Percentiles rank a stretch among this genome's conserved stretches.
Conservation (phyloP, 2,888 invertebrate genomes). For the Autographa gamma region DNA sequence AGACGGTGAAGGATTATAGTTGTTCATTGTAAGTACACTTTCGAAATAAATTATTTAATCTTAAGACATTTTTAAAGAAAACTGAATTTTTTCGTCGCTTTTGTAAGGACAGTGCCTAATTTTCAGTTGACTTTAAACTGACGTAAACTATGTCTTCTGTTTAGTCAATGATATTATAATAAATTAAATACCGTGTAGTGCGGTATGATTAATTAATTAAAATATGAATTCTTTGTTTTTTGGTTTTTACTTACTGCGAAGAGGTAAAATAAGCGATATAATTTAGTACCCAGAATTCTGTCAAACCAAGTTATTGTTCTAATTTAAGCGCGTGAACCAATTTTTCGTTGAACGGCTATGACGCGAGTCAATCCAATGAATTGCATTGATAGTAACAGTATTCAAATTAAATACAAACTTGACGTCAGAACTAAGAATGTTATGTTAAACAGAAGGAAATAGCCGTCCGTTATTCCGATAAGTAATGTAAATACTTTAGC, state of each 20-base stretch:
- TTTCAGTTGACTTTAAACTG: too few species aligned
- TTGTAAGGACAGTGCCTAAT: too few species aligned
- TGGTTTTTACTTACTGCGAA: not conserved
- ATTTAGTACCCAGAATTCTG: constrained; percentile 13
- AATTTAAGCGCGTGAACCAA: constrained; percentile 18
- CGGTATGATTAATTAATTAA: not conserved
- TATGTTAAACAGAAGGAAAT: not conserved
- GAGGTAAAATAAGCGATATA: not conserved
- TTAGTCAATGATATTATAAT: too few species aligned
- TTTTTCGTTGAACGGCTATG: constrained; percentile 31
- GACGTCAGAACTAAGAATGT: constrained; percentile 1
- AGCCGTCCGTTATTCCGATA: not conserved
- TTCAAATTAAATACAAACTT: not conserved
- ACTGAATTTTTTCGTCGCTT: too few species aligned
- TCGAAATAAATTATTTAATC: too few species aligned
- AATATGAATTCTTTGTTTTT: not conserved
- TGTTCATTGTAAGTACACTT: not conserved
- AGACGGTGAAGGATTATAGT: constrained; percentile 10
- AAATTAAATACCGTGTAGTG: not conserved
- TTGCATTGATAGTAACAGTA: not conserved
- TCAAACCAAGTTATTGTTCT: constrained; percentile 2
- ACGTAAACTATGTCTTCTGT: too few species aligned
- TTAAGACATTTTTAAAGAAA: too few species aligned
- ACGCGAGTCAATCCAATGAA: constrained; percentile 7
- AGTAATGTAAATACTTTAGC: not conserved